Percentiles rank a stretch among this genome's conserved stretches.
Evolutionary conservation across 35 echinoderm and acorn worm species (phyloP).

Genomic region (Hemicentrotus pulcherrimus): DNA sequence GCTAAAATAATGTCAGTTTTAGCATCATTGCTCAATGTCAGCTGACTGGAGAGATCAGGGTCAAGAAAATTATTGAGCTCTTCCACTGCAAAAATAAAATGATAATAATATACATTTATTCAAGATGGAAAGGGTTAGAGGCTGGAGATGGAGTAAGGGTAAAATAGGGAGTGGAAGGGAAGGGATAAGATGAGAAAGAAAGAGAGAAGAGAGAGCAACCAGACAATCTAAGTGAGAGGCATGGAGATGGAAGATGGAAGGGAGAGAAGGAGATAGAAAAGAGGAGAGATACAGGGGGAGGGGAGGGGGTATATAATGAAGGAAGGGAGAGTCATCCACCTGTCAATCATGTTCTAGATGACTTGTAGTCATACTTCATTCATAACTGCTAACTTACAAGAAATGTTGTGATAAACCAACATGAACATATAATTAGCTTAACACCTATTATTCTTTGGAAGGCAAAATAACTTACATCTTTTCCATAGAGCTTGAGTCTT

Average conservation of each 20-base stretch:
- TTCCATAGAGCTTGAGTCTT: constrained; percentile 84
- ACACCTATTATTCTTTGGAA: neutral
- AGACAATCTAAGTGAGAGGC: too few relatives aligned
- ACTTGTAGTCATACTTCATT: too few relatives aligned
- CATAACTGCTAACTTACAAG: too few relatives aligned
- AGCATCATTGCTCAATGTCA: constrained; percentile 67
- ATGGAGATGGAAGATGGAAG: too few relatives aligned
- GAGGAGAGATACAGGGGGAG: too few relatives aligned
- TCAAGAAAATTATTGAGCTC: constrained; percentile 84
- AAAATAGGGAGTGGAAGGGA: neutral
- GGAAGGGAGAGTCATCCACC: too few relatives aligned
- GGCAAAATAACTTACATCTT: constrained; percentile 65
- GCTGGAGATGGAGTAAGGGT: neutral
- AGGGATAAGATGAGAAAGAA: neutral
- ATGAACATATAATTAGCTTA: too few relatives aligned
- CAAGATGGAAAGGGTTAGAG: neutral
- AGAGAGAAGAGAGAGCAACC: neutral
- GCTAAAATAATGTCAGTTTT: constrained; percentile 91
- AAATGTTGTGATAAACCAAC: too few relatives aligned
- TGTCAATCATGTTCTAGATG: too few relatives aligned
- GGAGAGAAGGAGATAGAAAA: too few relatives aligned
- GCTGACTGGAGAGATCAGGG: constrained; percentile 72
- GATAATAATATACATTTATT: neutral
- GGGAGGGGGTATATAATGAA: too few relatives aligned
- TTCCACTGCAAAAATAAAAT: constrained; percentile 69